A percentile compares a stretch with the other conserved stretches of the same genome.
Evolutionary conservation across 1,140 invertebrate species (phyloP).

Genomic region (Apis dorsata): DNA sequence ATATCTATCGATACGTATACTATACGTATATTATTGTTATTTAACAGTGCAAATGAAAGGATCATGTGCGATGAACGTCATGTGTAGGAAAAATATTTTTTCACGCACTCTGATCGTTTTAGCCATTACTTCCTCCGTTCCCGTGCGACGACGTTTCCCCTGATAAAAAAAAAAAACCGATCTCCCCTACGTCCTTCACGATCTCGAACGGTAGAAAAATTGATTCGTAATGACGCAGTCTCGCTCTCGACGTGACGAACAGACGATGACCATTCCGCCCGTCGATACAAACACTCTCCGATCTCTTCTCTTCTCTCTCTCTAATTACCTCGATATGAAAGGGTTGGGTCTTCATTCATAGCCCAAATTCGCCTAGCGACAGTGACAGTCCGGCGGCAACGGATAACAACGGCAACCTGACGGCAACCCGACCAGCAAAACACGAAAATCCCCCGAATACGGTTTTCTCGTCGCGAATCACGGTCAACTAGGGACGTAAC

Average conservation of each 20-base stretch:
- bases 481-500: slow-evolving; percentile 44
- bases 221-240: slow-evolving; percentile 48
- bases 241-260: slow-evolving; percentile 17
- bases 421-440: neutral
- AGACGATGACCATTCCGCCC: slow-evolving; percentile 29
- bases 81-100: neutral
- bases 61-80: neutral
- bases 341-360: slow-evolving; percentile 87
- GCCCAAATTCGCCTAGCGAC: slow-evolving; percentile 73
- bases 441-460: neutral
- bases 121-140: neutral
- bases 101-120: slow-evolving; percentile 33
- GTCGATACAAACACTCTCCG: slow-evolving; percentile 3
- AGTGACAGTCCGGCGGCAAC: slow-evolving; percentile 36
- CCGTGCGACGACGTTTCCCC: neutral
- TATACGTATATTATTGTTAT: no score
- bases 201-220: slow-evolving; percentile 29
- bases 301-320: neutral
- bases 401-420: neutral
- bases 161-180: neutral
- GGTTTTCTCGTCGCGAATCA: slow-evolving; percentile 34
- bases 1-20: no score
- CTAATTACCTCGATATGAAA: slow-evolving; percentile 86
- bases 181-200: neutral
- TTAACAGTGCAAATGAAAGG: neutral